These are phyloP conservation scores for Drosophila trichaetosa DNA, from an alignment of 2,888 invertebrate genomes.

Conservation along the genomic window DNA sequence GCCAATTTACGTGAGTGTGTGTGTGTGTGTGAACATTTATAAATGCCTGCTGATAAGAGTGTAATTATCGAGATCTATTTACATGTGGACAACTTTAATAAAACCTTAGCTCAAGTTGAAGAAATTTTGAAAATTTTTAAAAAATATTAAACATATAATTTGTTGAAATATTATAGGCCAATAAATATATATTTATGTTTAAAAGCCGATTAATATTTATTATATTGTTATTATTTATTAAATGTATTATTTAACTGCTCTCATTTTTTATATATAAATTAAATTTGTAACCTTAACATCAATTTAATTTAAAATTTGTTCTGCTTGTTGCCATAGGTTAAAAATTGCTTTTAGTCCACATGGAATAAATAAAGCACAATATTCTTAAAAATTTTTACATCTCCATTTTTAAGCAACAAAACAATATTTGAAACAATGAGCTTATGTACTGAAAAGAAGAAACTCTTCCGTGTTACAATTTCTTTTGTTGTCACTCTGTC, in stretches of 20 bases:
- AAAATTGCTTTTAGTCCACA: background rate
- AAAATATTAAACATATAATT: background rate
- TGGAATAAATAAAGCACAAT: background rate
- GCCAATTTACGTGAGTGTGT: constrained; percentile 1
- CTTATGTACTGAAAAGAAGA: background rate
- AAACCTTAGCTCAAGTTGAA: background rate
- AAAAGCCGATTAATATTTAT: background rate
- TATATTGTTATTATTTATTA: no score
- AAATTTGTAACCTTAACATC: background rate
- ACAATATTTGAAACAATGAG: background rate
- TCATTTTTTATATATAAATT: background rate
- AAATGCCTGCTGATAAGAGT: constrained; percentile 31
- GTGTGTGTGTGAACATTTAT: constrained; percentile 6
- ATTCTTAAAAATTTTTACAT: background rate
- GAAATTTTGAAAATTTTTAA: background rate
- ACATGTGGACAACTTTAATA: background rate
- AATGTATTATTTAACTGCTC: background rate
- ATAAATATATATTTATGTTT: background rate
- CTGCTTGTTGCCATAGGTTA: background rate
- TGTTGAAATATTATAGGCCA: background rate
- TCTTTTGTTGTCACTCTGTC: background rate
- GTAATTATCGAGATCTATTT: constrained; percentile 28
- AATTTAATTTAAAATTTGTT: background rate
- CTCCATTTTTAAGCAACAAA: background rate
- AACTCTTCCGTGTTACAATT: background rate